A percentile compares a stretch with the other conserved stretches of the same genome.
These are phyloP conservation scores for Hermaeophaga mercurialis DNA, from an alignment of 2,888 invertebrate species.

Conservation along the genomic window DNA sequence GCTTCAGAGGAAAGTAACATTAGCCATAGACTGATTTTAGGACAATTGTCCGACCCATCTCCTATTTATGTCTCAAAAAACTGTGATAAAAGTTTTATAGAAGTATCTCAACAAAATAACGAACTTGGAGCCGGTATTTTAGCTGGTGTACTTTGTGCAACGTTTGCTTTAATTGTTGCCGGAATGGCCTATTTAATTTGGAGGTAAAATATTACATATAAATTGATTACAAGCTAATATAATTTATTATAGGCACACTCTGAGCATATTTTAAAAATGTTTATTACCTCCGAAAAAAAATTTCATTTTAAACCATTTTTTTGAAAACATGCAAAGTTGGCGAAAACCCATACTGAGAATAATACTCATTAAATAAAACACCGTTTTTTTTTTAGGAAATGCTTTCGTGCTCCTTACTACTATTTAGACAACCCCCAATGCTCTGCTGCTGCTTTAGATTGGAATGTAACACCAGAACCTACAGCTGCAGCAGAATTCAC, in stretches of 20 bases:
- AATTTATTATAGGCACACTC: not conserved
- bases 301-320: too few species aligned
- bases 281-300: too few species aligned
- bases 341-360: too few species aligned
- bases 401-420: slow-evolving; percentile 79
- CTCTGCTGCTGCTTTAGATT: slow-evolving; percentile 63
- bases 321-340: too few species aligned
- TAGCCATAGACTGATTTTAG: slow-evolving; percentile 66
- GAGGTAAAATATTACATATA: slow-evolving; percentile 63
- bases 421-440: slow-evolving; percentile 77
- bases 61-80: slow-evolving; percentile 69
- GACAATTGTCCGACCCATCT: slow-evolving; percentile 68
- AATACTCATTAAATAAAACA: too few species aligned
- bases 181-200: slow-evolving; percentile 73
- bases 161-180: slow-evolving; percentile 70
- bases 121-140: slow-evolving; percentile 74
- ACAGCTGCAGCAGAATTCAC: slow-evolving; percentile 47
- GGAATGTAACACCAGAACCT: slow-evolving; percentile 57
- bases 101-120: slow-evolving; percentile 63
- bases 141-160: slow-evolving; percentile 73
- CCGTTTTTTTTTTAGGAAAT: slow-evolving; percentile 66
- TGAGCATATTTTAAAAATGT: too few species aligned
- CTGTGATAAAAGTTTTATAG: slow-evolving; percentile 66
- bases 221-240: not conserved
- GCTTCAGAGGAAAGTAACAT: slow-evolving; percentile 72